These are phyloP conservation scores for Babylonia areolata DNA, from an alignment of 1,140 invertebrate species.

Conservation along the genomic window DNA sequence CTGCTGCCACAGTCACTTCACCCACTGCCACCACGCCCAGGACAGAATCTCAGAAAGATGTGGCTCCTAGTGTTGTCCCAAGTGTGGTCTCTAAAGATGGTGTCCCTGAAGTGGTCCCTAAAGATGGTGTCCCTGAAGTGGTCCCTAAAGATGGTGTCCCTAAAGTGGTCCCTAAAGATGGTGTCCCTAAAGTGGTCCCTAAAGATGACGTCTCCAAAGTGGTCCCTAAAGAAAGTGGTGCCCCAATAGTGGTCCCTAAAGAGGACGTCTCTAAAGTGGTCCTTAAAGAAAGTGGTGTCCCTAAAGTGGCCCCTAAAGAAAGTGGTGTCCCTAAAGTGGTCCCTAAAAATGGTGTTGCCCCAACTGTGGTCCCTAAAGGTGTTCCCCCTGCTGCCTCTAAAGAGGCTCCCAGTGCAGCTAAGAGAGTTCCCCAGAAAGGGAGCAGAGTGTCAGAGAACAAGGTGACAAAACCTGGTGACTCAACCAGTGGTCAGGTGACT, in stretches of 20 bases:
- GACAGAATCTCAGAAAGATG: background rate
- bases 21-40: background rate
- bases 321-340: background rate
- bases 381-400: no score
- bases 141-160: background rate
- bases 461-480: background rate
- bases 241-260: no score
- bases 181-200: no score
- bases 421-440: conserved; percentile 16
- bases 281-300: background rate
- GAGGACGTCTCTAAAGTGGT: background rate
- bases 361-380: no score
- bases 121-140: background rate
- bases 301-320: no score
- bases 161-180: no score
- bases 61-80: background rate
- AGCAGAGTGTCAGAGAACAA: conserved; percentile 1
- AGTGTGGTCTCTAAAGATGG: background rate
- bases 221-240: background rate
- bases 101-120: no score
- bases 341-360: no score
- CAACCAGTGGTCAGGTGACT: background rate
- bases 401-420: background rate
- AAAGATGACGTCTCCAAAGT: background rate
- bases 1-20: background rate